Conservation (phyloP, 2,888 invertebrate genomes). For the Drosophila vallismaia region DNA sequence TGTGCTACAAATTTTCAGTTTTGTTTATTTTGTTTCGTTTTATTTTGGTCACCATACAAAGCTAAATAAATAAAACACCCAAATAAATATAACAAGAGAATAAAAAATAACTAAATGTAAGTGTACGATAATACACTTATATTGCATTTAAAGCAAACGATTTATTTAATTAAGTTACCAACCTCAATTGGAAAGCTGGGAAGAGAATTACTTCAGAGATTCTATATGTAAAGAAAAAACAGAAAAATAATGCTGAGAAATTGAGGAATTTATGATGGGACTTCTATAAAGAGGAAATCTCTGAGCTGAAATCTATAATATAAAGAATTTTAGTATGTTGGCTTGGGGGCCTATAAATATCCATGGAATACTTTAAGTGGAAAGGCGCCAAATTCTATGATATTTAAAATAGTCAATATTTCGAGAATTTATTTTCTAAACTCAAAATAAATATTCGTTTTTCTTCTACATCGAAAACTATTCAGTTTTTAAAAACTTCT, state of each 20-base stretch:
- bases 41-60: slow-evolving; percentile 12
- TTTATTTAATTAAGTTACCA: slow-evolving; percentile 16
- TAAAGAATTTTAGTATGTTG: not conserved
- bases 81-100: not conserved
- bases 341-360: not conserved
- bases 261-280: slow-evolving; percentile 15
- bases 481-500: too few relatives aligned
- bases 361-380: not conserved
- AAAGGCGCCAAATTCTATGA: too few relatives aligned
- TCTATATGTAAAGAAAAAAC: slow-evolving; percentile 9
- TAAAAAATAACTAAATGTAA: slow-evolving; percentile 12
- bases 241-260: slow-evolving; percentile 14
- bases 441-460: too few relatives aligned
- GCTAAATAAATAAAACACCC: slow-evolving; percentile 1
- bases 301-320: not conserved
- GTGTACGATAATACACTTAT: slow-evolving; percentile 2
- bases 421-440: too few relatives aligned
- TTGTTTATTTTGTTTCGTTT: slow-evolving; percentile 22
- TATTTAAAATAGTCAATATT: too few relatives aligned
- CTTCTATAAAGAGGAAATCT: not conserved
- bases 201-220: slow-evolving; percentile 3
- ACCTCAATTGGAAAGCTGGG: not conserved
- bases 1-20: slow-evolving; percentile 22
- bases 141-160: slow-evolving; percentile 17
- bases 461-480: too few relatives aligned